These are phyloP conservation scores for Drosophila barbarae DNA, from an alignment of 2,888 invertebrate species.

Conservation along the genomic window DNA sequence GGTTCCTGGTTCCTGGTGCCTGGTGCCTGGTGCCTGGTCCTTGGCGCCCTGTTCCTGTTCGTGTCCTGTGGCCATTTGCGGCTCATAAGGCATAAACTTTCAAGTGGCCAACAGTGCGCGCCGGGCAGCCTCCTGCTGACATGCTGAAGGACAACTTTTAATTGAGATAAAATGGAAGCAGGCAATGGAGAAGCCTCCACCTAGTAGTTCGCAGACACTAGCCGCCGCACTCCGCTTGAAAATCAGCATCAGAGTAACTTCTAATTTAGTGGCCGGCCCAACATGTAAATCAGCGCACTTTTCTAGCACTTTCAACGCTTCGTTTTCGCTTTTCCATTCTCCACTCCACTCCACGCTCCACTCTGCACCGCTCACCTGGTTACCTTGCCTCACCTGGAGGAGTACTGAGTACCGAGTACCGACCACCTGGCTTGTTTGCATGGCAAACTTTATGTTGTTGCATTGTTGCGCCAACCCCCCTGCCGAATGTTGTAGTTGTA, in stretches of 20 bases:
- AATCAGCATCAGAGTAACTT: constrained; percentile 74
- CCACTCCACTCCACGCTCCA: constrained; percentile 3
- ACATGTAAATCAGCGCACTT: constrained; percentile 70
- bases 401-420: constrained; percentile 9
- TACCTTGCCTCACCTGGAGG: not conserved
- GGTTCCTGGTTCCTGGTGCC: constrained; percentile 3
- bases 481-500: constrained; percentile 48
- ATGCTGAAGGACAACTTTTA: constrained; percentile 73
- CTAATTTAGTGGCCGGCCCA: constrained; percentile 71
- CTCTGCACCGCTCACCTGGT: not conserved
- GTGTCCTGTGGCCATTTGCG: constrained; percentile 70
- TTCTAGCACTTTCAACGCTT: constrained; percentile 52
- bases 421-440: constrained; percentile 54
- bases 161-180: constrained; percentile 70
- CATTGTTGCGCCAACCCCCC: constrained; percentile 35
- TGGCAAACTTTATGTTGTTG: constrained; percentile 54
- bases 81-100: constrained; percentile 75
- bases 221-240: constrained; percentile 33
- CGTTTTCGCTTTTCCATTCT: constrained; percentile 4
- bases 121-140: constrained; percentile 53
- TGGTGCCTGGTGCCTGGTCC: constrained; percentile 7
- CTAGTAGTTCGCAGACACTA: constrained; percentile 9
- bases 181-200: constrained; percentile 12
- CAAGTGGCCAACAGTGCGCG: constrained; percentile 65
- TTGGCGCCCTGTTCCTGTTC: constrained; percentile 48